Conservation (phyloP, 2,113 vertebrate species). For the Rostratula benghalensis region DNA sequence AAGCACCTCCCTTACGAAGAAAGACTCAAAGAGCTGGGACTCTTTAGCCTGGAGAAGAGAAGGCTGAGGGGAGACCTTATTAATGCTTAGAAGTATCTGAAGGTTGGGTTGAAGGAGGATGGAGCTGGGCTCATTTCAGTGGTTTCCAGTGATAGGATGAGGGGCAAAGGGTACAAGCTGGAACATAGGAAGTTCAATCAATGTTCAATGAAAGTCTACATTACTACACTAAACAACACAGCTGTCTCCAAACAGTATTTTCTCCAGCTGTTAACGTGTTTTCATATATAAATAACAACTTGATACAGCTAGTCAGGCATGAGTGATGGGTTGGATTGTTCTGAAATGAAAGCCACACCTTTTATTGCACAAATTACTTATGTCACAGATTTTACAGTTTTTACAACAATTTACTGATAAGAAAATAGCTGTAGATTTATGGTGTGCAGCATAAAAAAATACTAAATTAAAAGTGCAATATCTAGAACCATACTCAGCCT, state of each 20-base stretch:
- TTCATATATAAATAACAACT: not conserved
- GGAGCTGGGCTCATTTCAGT: no score
- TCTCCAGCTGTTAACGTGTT: not conserved
- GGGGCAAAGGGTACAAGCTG: no score
- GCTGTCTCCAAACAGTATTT: not conserved
- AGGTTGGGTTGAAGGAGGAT: no score
- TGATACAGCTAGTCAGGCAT: not conserved
- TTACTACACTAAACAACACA: not conserved
- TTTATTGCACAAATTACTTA: not conserved
- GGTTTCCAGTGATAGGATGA: no score
- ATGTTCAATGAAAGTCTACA: not conserved
- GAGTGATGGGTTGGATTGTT: not conserved
- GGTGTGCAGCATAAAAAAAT: not conserved
- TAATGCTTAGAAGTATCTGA: no score
- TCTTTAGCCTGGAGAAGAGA: no score
- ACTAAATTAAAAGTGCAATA: not conserved
- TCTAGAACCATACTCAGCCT: not conserved
- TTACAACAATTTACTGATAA: not conserved
- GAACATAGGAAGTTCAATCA: no score
- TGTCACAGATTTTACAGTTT: not conserved
- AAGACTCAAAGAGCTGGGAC: no score
- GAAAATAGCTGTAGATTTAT: not conserved
- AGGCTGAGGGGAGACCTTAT: no score
- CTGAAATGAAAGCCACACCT: not conserved
- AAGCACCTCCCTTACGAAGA: no score